Evolutionary conservation across 2,888 invertebrate genomes (phyloP), one percentile per base, ranked within the genome.

Genomic region (Lepidonotus clava): DNA sequence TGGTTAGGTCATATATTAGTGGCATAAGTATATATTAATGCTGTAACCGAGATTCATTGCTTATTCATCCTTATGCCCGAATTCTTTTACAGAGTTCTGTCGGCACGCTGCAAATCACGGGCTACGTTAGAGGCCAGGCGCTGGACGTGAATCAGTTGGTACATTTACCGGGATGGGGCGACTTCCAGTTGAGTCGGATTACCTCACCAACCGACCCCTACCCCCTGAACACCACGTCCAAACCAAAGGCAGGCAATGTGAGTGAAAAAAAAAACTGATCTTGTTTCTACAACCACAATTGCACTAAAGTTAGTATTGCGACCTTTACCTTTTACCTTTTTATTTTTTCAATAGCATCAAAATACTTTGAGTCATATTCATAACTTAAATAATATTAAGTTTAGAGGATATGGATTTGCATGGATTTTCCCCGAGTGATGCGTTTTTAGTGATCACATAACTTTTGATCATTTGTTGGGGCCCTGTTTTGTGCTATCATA

Each of bases 101-200:
- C 89, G 94, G 94, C 4, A 93, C 92, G 0, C 87, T 95, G 83
- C 92, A 97, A 94, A 95, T 99, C 0, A 96, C 97, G 80, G 99
- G 99, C 0, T 98, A 97, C 94, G 94, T 99, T 84, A 95, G 98
- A 90, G 98, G 98, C 0, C 96, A 96, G 92, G 95, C 97, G 2
- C 94, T 99, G 84, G 97, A 97, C 92, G 98, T 97, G 0, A 98
- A 99, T 94, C 96, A 96, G 88, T 95, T 99, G 85, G 95, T 99
- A 36, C 98, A 99, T 92, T 96, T 99, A 86, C 96, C 98, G 71
- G 98, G 98, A 0, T 95, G 97, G 92, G 99, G 99, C 11, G 98
- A 98, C 92, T 99, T 97, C 93, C 98, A 98, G 95, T 96, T 99
- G 96, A 85, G 89, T n/a, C 96, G 96, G 93, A 97, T 99, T 89